Evolutionary conservation across 2,113 vertebrate genomes (phyloP), one percentile per base, ranked within the genome.

Genomic region (Narcine bancroftii): DNA sequence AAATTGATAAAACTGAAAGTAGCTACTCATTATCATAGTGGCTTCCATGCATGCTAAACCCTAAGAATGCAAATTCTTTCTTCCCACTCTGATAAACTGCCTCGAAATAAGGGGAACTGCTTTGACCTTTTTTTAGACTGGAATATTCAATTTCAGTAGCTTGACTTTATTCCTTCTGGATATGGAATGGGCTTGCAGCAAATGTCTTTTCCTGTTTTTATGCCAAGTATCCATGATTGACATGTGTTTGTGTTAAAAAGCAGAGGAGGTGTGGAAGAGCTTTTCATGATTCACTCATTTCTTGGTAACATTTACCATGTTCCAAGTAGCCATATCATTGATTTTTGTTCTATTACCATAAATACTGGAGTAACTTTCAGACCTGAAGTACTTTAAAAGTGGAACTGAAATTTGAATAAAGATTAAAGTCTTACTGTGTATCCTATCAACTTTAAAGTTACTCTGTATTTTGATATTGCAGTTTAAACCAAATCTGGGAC

Each of bases 71-170:
- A 36, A 36, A n/a, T 9, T 87, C 33, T 45, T 42, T 91, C 21
- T 71, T 89, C 21, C 2, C 0, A 69, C 24, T 71, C 39, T 39
- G 36, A 24, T 42, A 89, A 89, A 42, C 89, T 71, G 42, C 10
- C 9, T 91, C 39, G 63, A 91, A 91, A 91, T 91, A 3, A 89
- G 36, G 56, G 63, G 60, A 65, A 36, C 85, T 42, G 63, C 2
- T 2, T 63, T 89, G 89, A 69, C 89, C 39, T 47, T 91, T 65
- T 89, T 83, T 47, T 13, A 47, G 42, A 69, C 42, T 69, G 65
- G 89, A 91, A 69, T 91, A 71, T 69, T 91, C 65, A 19, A 91
- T 63, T 69, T 69, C 42, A 66, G 29, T 91, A 66, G 21, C 39
- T 89, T 33, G 65, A 71, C 89, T 10, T 26, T 71, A 47, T 11